Evolutionary conservation across 2,113 vertebrate species (phyloP).

Genomic region (Tachycineta bicolor): DNA sequence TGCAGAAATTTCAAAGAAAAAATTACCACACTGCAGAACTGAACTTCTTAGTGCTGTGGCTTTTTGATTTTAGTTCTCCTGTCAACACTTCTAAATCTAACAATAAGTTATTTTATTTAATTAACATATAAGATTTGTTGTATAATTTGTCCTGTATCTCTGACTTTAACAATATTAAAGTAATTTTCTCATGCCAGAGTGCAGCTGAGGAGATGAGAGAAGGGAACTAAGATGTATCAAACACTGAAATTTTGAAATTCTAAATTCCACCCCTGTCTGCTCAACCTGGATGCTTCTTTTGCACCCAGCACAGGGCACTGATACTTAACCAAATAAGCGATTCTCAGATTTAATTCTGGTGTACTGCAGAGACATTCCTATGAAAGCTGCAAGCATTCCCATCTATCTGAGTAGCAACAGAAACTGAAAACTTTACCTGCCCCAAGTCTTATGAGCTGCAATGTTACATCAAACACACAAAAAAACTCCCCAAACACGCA

Average conservation of each 20-base stretch:
- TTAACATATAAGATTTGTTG: neutral
- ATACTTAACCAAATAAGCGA: neutral
- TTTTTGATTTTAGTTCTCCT: constrained; percentile 54
- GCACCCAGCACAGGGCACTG: neutral
- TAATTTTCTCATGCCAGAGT: neutral
- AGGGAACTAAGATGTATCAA: neutral
- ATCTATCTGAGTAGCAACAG: neutral
- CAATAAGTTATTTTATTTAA: neutral
- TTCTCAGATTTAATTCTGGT: neutral
- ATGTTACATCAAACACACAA: neutral
- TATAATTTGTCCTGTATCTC: neutral
- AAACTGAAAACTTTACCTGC: neutral
- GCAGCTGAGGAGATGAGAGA: neutral
- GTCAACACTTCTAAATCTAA: constrained; percentile 5
- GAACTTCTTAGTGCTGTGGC: constrained; percentile 60
- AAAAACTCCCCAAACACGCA: neutral
- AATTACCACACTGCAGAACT: constrained; percentile 74
- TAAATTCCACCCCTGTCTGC: neutral
- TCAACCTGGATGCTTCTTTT: neutral
- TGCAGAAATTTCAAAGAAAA: constrained; percentile 81
- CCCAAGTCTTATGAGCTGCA: neutral
- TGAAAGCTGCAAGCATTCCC: neutral
- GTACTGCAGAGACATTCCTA: neutral
- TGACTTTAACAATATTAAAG: neutral
- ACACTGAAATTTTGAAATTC: neutral